Percentiles rank a stretch among this genome's conserved stretches.
Evolutionary conservation across 2,888 invertebrate species (phyloP).

Genomic region (Eristalinus aeneus): DNA sequence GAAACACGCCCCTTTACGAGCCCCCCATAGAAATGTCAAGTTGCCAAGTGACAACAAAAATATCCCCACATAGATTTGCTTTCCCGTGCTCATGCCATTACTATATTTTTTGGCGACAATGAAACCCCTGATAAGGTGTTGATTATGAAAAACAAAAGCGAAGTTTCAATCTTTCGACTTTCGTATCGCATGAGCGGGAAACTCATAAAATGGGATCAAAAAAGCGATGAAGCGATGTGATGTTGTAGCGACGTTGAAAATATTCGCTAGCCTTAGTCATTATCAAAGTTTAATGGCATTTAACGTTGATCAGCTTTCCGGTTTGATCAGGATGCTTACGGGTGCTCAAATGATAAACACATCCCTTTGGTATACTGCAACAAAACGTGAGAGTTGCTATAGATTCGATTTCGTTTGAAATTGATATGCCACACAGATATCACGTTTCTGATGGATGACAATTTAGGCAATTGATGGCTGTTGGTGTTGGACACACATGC

Average conservation of each 20-base stretch:
- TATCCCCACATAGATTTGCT: conserved; percentile 1
- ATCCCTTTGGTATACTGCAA: conserved; percentile 5
- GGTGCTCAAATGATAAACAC: neutral
- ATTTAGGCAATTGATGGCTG: conserved; percentile 4
- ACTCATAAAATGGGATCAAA: neutral
- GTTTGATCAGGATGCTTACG: neutral
- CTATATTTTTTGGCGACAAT: conserved; percentile 1
- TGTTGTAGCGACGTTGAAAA: neutral
- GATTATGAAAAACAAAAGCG: neutral
- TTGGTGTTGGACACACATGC: neutral
- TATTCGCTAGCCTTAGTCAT: neutral
- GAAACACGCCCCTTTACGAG: conserved; percentile 35
- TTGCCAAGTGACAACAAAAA: conserved; percentile 11
- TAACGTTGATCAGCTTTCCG: neutral
- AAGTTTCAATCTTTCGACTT: neutral
- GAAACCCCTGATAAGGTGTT: neutral
- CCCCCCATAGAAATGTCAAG: conserved; percentile 7
- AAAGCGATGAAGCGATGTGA: neutral
- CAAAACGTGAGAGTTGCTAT: conserved; percentile 2
- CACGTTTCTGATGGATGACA: conserved; percentile 20
- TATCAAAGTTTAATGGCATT: conserved; percentile 2
- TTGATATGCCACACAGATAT: neutral
- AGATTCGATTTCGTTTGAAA: neutral
- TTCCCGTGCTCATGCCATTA: neutral
- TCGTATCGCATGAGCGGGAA: neutral